Base-by-base conservation (phyloP, 2,113 vertebrate genomes). In the Chloropsis hardwickii region DNA sequence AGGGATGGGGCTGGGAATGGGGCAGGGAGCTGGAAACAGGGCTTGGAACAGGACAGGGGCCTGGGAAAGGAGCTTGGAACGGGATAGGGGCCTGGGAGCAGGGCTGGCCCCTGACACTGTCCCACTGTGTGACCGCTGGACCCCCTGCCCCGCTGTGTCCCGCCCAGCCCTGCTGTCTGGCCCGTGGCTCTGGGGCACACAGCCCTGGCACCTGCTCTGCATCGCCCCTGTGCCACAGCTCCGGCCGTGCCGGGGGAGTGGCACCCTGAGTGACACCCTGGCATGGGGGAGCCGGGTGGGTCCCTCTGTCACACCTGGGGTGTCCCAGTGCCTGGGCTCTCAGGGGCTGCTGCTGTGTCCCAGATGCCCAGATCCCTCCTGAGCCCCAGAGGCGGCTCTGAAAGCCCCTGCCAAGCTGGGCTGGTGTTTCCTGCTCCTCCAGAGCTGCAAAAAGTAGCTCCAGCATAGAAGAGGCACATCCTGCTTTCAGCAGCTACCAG, bases 261-360 rank as follows among this genome's bases (percentile, higher is more conserved):
- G 37, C 37, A 37, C 37, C 37, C 37, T 37, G 37, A 37, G 37
- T 37, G 37, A 37, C 57, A 14, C 8, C 37, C 31, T 15, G 56
- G 33, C 80, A 24, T 12, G 5, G 27, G 11, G 24, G 2, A 24
- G n/a, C 4, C 9, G 3, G 37, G 8, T 4, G 37, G 33, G 8
- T 37, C 23, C 0, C 10, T 10, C 20, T 71, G 4, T 24, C 58
- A 8, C 18, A n/a, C 56, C 14, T 2, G n/a, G 11, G 6, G 4
- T 54, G 60, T 27, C 25, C 5, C 24, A 5, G 39, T 4, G 31
- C 51, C 16, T 17, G 35, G 53, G 51, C 1, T 10, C 14, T 11
- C 14, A 8, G 8, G 54, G 44, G 35, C 40, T 61, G 31, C 72
- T 10, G 12, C 17, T 1, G 0, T 3, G 54, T 5, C 20, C 24